Conservation (phyloP, 2,113 vertebrate genomes). For the Pontoporia blainvillei region DNA sequence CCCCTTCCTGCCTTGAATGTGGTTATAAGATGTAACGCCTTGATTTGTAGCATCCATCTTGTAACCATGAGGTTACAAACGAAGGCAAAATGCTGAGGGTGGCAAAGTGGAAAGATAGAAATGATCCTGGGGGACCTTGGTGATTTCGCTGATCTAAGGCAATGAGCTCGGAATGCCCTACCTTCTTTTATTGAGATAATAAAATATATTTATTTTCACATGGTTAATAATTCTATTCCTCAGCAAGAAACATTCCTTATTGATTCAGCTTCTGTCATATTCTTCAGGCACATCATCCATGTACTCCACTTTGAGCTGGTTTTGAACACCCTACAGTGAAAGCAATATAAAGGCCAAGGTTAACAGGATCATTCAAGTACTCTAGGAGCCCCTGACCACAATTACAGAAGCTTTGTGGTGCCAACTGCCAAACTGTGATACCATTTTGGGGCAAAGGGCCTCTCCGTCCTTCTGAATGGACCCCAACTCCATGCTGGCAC, state of each 20-base stretch:
- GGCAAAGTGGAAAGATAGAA: background rate
- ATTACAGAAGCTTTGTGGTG: background rate
- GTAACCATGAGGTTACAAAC: background rate
- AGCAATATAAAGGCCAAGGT: background rate
- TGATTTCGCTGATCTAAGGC: background rate
- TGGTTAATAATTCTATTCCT: slow-evolving; percentile 21
- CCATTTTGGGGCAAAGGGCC: background rate
- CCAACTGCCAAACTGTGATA: background rate
- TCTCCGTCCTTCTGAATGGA: background rate
- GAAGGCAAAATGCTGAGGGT: slow-evolving; percentile 7
- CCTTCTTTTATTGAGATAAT: background rate
- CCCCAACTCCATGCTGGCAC: background rate
- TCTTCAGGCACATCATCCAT: background rate
- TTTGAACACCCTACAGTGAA: background rate
- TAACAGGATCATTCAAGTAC: background rate
- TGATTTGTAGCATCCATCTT: background rate
- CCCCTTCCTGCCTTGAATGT: background rate
- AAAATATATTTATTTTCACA: background rate
- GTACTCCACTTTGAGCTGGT: background rate
- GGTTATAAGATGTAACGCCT: background rate
- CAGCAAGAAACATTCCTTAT: background rate
- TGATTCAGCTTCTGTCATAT: background rate
- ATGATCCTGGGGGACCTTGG: background rate
- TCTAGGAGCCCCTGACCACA: background rate
- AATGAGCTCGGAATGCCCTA: background rate